Evolutionary conservation across 2,113 vertebrate species (phyloP).

Genomic region (Oreochromis tanganicae): DNA sequence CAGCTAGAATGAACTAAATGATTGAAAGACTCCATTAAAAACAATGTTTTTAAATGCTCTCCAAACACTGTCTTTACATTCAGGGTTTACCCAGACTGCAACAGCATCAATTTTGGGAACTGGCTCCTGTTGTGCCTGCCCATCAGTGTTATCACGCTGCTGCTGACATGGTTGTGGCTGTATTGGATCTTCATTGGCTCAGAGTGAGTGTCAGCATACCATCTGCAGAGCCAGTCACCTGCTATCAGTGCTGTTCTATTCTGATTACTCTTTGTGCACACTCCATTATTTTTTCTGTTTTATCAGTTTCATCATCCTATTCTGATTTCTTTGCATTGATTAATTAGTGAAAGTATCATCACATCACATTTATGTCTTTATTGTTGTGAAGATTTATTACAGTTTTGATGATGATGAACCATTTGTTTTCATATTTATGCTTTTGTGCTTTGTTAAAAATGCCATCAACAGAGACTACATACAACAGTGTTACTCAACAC

Average conservation of each 20-base stretch:
- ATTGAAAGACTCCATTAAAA: rapidly evolving
- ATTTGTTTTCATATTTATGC: neutral
- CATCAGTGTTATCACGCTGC: slow-evolving; percentile 73
- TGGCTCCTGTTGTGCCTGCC: slow-evolving; percentile 88
- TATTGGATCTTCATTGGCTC: slow-evolving; percentile 87
- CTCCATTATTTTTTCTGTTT: neutral
- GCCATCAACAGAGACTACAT: neutral
- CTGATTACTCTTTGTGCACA: neutral
- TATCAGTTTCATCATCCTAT: neutral
- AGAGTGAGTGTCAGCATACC: neutral
- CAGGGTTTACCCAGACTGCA: slow-evolving; percentile 84
- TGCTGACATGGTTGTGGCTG: slow-evolving; percentile 87
- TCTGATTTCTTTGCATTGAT: neutral
- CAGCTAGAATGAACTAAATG: neutral
- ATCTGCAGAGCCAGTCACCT: neutral
- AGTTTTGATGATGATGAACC: rapidly evolving
- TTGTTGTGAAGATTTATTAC: neutral
- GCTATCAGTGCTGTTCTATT: neutral
- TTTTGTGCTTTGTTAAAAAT: neutral
- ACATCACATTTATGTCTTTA: neutral
- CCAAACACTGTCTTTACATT: neutral
- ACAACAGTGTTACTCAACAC: neutral
- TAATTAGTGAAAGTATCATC: neutral
- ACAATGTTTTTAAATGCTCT: neutral
- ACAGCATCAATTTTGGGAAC: slow-evolving; percentile 84